Conservation (phyloP, 2,113 vertebrate species). For the Pseudolaguvia tuberculata region DNA sequence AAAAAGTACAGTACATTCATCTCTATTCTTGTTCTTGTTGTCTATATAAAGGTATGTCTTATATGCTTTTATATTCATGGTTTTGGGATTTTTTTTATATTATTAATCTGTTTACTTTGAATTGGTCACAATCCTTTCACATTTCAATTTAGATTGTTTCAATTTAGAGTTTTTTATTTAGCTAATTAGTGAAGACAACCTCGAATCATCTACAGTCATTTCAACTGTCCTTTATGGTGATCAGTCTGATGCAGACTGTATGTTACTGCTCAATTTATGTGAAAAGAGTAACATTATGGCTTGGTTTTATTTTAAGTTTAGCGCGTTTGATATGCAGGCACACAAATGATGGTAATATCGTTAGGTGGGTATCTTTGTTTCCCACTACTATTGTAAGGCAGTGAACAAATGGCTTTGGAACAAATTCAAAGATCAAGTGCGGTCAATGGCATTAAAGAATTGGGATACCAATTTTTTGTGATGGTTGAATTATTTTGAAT, state of each 20-base stretch:
- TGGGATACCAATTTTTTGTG: slow-evolving; percentile 19
- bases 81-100: too few species aligned
- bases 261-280: slow-evolving; percentile 37
- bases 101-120: too few species aligned
- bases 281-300: slow-evolving; percentile 33
- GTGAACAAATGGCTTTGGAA: slow-evolving; percentile 56
- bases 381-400: slow-evolving; percentile 41
- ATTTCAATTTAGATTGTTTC: too few species aligned
- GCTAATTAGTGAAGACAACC: too few species aligned
- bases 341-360: not conserved
- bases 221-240: slow-evolving; percentile 36
- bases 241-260: slow-evolving; percentile 39
- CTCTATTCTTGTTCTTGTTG: too few species aligned
- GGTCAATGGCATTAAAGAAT: slow-evolving; percentile 56
- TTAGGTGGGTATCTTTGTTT: slow-evolving; percentile 22
- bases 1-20: too few species aligned
- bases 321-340: slow-evolving; percentile 2
- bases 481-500: slow-evolving; percentile 42
- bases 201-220: slow-evolving; percentile 38
- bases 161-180: too few species aligned
- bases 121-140: too few species aligned
- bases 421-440: slow-evolving; percentile 68
- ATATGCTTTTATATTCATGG: too few species aligned
- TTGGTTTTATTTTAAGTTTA: slow-evolving; percentile 23
- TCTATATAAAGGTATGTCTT: too few species aligned